phyloP scores from a whole-genome alignment of 2,797 vertebrate genomes.

The Malacoraja senta region DNA sequence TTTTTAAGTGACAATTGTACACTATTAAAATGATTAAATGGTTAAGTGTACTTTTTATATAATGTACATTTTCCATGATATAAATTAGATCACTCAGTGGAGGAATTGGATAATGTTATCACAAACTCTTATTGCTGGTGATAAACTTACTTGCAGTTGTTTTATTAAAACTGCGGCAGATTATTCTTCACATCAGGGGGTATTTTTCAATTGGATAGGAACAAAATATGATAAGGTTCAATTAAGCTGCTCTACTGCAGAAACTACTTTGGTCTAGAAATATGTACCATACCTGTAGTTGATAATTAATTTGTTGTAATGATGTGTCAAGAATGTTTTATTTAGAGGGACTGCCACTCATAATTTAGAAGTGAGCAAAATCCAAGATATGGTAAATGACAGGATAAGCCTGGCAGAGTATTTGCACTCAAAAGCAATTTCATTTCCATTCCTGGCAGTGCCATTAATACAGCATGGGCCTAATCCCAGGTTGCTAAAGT shows the following conservation, averaged over 20 bases:
- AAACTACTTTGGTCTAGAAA: too few species aligned
- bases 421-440: too few species aligned
- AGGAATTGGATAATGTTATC: not conserved
- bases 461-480: too few species aligned
- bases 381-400: too few species aligned
- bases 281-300: too few species aligned
- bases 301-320: too few species aligned
- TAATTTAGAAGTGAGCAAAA: too few species aligned
- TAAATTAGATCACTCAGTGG: not conserved
- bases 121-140: not conserved
- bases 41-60: not conserved
- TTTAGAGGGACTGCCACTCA: too few species aligned
- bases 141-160: not conserved
- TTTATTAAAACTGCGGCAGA: not conserved
- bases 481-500: too few species aligned
- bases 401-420: too few species aligned
- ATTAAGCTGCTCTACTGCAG: not conserved
- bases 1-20: not conserved
- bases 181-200: not conserved
- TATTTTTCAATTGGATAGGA: not conserved
- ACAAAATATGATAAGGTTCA: not conserved
- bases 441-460: too few species aligned
- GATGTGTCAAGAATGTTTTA: too few species aligned
- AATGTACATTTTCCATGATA: not conserved
- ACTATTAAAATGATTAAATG: not conserved